A percentile compares a stretch with the other conserved stretches of the same genome.
phyloP scores from a whole-genome alignment of 2,113 vertebrate species.

The Antechinus stuartii region DNA sequence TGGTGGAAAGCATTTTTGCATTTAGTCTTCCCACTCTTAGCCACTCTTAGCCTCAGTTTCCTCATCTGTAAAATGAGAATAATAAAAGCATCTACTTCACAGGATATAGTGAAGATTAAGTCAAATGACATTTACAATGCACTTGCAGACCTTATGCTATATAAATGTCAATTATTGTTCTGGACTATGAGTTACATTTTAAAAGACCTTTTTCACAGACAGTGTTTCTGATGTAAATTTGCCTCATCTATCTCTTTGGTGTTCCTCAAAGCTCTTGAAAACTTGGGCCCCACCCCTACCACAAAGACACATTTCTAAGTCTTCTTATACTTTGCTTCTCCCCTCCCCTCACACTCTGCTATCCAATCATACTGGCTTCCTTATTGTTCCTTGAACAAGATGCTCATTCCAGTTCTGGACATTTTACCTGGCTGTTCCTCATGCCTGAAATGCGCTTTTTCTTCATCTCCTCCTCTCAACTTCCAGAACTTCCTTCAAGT shows the following conservation, averaged over 20 bases:
- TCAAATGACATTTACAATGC: neutral
- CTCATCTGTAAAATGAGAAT: neutral
- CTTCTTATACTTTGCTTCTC: neutral
- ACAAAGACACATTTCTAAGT: neutral
- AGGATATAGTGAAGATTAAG: neutral
- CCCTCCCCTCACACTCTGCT: neutral
- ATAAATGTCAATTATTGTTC: neutral
- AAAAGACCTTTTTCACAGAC: neutral
- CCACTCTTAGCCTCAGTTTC: neutral
- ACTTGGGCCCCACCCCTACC: neutral
- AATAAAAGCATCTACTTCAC: neutral
- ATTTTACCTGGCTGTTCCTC: neutral
- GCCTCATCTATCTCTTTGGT: neutral
- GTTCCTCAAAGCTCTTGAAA: neutral
- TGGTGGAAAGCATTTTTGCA: neutral
- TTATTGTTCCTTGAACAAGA: neutral
- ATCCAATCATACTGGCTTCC: neutral
- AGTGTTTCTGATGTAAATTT: neutral
- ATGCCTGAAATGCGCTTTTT: neutral
- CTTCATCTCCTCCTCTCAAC: neutral
- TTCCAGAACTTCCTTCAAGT: neutral
- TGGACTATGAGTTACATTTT: neutral
- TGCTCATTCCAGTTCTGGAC: neutral
- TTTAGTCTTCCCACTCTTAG: neutral
- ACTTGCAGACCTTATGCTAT: neutral